phyloP scores from a whole-genome alignment of 2,113 vertebrate genomes.

The Myrmecobius fasciatus region DNA sequence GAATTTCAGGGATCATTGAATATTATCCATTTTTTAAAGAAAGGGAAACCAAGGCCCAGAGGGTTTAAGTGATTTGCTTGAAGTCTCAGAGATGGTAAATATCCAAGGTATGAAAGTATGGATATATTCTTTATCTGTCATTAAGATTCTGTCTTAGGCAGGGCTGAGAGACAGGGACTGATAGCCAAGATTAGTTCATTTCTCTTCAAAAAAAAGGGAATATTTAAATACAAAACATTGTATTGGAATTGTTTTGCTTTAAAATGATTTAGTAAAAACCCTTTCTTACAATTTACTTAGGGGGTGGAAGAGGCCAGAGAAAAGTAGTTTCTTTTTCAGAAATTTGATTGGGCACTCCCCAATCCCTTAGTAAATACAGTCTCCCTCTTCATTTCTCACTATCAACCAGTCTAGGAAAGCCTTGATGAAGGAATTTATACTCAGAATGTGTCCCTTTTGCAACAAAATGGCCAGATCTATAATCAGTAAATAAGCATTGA shows the following conservation, averaged over 20 bases:
- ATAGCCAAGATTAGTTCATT: background rate
- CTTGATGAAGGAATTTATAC: too few species aligned
- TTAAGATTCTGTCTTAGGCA: background rate
- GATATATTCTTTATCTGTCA: background rate
- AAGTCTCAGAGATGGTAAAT: background rate
- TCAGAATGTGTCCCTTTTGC: too few species aligned
- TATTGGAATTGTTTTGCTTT: background rate
- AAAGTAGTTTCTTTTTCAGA: background rate
- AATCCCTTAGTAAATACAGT: background rate
- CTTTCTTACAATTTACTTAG: background rate
- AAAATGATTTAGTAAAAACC: background rate
- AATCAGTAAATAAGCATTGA: too few species aligned
- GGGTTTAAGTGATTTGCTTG: background rate
- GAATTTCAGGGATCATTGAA: background rate
- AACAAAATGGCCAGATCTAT: too few species aligned
- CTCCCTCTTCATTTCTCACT: background rate
- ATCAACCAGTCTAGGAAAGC: background rate
- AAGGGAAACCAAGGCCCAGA: background rate
- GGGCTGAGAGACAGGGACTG: background rate
- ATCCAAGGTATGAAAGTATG: background rate
- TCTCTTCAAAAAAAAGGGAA: background rate
- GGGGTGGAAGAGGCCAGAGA: background rate
- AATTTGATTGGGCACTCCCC: background rate
- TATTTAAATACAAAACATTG: background rate
- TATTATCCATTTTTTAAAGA: background rate